Evolutionary conservation across 2,113 vertebrate genomes (phyloP), one percentile per base, ranked within the genome.

Genomic region (Semicossyphus pulcher): DNA sequence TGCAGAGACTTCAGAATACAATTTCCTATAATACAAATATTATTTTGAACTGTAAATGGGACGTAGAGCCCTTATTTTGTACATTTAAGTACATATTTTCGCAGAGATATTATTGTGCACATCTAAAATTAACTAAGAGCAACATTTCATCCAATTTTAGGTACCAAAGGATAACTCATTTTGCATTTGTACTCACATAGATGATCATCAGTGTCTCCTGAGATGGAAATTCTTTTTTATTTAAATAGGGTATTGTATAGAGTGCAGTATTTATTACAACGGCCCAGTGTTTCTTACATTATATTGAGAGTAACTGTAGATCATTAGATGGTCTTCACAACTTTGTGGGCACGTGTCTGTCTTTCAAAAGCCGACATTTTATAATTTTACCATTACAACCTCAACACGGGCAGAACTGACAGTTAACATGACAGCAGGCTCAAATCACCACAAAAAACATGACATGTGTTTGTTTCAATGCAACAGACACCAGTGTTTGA

Each of bases 351-450:
- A 16, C 44, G 10, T 34, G 66, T 72, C n/a, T 61, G 47, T 67
- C 48, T 73, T 74, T 70, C 23, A 71, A 47, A 21, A 39, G 41
- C 12, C 36, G 29, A 34, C 34, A 39, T 69, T n/a, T n/a, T 6
- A 41, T 56, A 18, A 48, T 56, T 77, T 66, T 62, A 52, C n/a
- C 32, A 47, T 37, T 42, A 37, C 18, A 70, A 10, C 10, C 28
- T 70, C 61, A 71, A 41, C 56, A 60, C 39, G 39, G n/a, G 29
- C 32, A 47, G 34, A 56, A 66, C 47, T 56, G 65, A 67, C 31
- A 53, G 39, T 65, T 25, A n/a, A 7, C 25, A 41, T 61, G 28
- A 20, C 57, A 57, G 9, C 59, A 44, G n/a, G 31, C 26, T 23
- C 28, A 39, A 64, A 53, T 23, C 48, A 29, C 36, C 26, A 52